Evolutionary conservation across 2,113 vertebrate species (phyloP).

Genomic region (Merops nubicus): DNA sequence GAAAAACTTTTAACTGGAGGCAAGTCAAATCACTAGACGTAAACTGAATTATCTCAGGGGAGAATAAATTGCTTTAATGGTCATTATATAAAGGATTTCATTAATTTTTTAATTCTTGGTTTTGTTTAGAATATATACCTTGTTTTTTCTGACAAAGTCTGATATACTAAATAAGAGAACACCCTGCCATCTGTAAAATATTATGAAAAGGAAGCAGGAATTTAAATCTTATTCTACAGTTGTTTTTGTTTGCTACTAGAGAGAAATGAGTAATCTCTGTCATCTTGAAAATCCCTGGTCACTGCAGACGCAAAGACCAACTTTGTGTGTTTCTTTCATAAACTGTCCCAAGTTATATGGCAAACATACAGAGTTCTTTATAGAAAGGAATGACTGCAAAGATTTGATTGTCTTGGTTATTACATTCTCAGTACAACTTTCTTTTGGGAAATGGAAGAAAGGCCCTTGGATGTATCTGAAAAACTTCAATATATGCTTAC

Average conservation of each 20-base stretch:
- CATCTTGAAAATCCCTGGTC: not conserved
- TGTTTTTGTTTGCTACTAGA: not conserved
- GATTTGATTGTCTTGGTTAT: slow-evolving; percentile 2
- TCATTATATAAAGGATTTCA: not conserved
- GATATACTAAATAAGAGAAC: not conserved
- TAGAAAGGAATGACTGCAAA: not conserved
- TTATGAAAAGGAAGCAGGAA: not conserved
- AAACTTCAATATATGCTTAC: not conserved
- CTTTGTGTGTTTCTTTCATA: not conserved
- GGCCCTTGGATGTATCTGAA: not conserved
- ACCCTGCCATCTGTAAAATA: not conserved
- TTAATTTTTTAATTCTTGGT: not conserved
- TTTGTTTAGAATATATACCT: not conserved
- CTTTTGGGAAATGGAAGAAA: not conserved
- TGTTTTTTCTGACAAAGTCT: not conserved
- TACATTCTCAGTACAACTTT: not conserved
- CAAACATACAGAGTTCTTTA: not conserved
- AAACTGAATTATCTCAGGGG: not conserved
- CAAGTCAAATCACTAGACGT: not conserved
- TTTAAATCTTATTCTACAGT: not conserved
- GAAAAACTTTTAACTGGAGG: slow-evolving; percentile 1
- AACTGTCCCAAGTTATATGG: not conserved
- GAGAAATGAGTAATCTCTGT: not conserved
- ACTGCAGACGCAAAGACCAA: not conserved
- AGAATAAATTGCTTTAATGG: not conserved